These are phyloP conservation scores for Umimayanthus chanpuru DNA, from an alignment of 92 coral and sea anemone species.

Conservation along the genomic window DNA sequence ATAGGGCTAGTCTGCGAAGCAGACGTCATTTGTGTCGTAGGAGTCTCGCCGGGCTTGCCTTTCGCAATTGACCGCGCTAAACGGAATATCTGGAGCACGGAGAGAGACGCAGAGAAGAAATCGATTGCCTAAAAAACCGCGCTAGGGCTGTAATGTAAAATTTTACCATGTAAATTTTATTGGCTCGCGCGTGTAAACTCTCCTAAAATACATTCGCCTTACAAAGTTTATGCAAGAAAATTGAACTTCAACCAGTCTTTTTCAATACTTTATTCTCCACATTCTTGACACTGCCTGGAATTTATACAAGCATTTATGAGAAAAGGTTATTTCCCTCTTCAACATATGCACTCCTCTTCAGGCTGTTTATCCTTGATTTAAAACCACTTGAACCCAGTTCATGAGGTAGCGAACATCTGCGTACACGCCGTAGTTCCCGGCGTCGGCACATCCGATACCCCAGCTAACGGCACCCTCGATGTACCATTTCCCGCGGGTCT, in stretches of 20 bases:
- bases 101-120: too few species aligned
- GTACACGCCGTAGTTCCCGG: background rate
- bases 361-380: background rate
- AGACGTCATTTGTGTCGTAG: too few species aligned
- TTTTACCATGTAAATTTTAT: too few species aligned
- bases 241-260: background rate
- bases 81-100: too few species aligned
- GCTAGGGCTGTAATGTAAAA: too few species aligned
- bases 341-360: background rate
- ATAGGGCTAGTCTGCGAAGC: too few species aligned
- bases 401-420: constrained; percentile 23
- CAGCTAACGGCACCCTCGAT: constrained; percentile 23
- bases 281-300: background rate
- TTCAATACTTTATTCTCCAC: background rate
- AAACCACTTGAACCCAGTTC: constrained; percentile 2
- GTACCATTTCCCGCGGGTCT: constrained; percentile 2
- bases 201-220: too few species aligned
- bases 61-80: too few species aligned
- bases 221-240: too few species aligned
- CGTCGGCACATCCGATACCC: constrained; percentile 30
- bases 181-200: too few species aligned
- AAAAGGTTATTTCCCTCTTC: background rate
- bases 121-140: too few species aligned
- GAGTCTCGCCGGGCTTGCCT: too few species aligned
- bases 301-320: background rate